Percentiles rank a stretch among this genome's conserved stretches.
These are phyloP conservation scores for Catharus bicknelli DNA, from an alignment of 2,113 vertebrate genomes.

Conservation along the genomic window DNA sequence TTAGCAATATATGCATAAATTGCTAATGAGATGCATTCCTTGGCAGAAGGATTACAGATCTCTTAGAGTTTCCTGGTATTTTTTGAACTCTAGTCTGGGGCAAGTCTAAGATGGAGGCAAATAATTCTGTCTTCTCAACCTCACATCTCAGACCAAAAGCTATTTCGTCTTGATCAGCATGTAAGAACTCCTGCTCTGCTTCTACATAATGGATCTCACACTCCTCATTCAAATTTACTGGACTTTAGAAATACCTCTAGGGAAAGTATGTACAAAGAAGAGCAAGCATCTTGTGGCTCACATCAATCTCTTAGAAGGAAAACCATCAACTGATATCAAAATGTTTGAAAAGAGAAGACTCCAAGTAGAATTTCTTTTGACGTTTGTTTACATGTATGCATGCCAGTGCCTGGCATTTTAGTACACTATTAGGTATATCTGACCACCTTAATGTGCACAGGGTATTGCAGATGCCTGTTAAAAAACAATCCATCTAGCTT, in stretches of 20 bases:
- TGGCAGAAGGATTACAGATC: neutral
- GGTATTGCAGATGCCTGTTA: neutral
- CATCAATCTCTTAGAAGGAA: neutral
- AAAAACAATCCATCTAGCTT: neutral
- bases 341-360: neutral
- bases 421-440: neutral
- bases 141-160: neutral
- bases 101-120: neutral
- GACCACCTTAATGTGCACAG: neutral
- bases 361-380: neutral
- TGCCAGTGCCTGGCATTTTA: neutral
- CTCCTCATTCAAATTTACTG: neutral
- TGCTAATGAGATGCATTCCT: neutral
- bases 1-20: neutral
- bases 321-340: neutral
- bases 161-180: neutral
- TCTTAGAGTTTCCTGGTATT: neutral
- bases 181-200: neutral
- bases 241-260: neutral
- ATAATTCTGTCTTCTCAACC: neutral
- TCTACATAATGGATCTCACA: neutral
- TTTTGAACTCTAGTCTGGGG: neutral
- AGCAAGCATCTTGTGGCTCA: neutral
- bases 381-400: neutral
- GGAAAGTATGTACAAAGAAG: neutral